Evolutionary conservation across 2,113 vertebrate species (phyloP).

Genomic region (Aptenodytes patagonicus): DNA sequence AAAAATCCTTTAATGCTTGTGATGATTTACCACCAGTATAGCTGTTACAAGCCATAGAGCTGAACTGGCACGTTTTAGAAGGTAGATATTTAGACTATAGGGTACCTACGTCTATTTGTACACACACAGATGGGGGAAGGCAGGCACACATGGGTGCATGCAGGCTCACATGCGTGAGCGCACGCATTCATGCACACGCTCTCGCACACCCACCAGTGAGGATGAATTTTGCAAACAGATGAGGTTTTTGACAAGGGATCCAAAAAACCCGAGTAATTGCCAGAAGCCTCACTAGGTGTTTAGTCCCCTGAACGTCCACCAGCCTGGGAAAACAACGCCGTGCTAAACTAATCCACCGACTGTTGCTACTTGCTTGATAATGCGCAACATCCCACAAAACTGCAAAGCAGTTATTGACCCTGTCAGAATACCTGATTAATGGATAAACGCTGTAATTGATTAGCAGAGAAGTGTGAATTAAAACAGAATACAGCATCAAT

Average conservation of each 20-base stretch:
- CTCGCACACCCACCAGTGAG: conserved; percentile 4
- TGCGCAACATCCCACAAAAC: conserved; percentile 75
- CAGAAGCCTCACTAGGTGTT: conserved; percentile 59
- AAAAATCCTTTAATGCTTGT: conserved; percentile 33
- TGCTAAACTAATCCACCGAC: conserved; percentile 66
- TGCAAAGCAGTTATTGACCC: conserved; percentile 87
- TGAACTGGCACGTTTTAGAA: neutral
- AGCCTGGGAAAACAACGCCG: conserved; percentile 58
- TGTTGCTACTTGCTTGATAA: conserved; percentile 78
- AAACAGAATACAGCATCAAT: conserved; percentile 90
- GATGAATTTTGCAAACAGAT: conserved; percentile 45
- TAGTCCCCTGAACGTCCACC: conserved; percentile 47
- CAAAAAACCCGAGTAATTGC: neutral
- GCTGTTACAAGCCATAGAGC: neutral
- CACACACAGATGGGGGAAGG: neutral
- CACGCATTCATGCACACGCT: conserved; percentile 19
- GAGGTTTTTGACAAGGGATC: conserved; percentile 55
- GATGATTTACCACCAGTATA: conserved; percentile 17
- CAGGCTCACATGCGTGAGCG: conserved; percentile 14
- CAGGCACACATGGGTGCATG: conserved; percentile 7
- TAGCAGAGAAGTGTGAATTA: conserved; percentile 93
- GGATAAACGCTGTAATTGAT: conserved; percentile 97
- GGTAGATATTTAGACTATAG: neutral
- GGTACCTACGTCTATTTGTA: neutral
- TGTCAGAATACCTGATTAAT: conserved; percentile 93